Evolutionary conservation across 2,888 invertebrate genomes (phyloP), one percentile per base, ranked within the genome.

Genomic region (Apodemia hepburni): DNA sequence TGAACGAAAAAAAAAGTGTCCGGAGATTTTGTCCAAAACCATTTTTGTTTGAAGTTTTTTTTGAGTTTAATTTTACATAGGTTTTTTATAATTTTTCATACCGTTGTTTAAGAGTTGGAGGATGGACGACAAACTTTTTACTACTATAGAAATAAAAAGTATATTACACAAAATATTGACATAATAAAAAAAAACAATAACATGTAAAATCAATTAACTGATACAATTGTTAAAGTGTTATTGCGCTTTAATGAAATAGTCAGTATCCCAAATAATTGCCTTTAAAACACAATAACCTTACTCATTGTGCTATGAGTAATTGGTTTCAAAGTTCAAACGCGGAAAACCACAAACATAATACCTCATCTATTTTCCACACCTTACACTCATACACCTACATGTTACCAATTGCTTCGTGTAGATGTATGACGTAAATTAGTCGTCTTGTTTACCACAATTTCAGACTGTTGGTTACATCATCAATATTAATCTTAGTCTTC

Each of bases 321-420:
- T 54, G 54, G 54, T 54, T 54, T 22, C 15, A 15, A 29, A 54
- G 22, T 54, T 22, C 15, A 7, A 29, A 54, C n/a, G 27, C 7
- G 54, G 54, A n/a, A 54, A 54, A 54, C 54, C 54, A 27, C 54
- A 54, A 54, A 22, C 51, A 51, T 12, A 42, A 42, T 9, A 45
- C 45, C n/a, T 45, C 22, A 6, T 27, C 15, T 54, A 27, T 54
- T 54, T 54, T 12, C 22, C 51, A 54, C 15, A 54, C 51, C 51
- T 54, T 54, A 54, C 22, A 22, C 22, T 54, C 18, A 12, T 54
- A 54, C 51, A 54, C 51, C 51, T 54, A 54, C 22, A 5, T 27
- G 22, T 15, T 54, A 54, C 51, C 51, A 22, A 27, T 54, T 54
- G 9, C 51, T 54, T 27, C 51, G 22, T 54, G n/a, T 49, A 22